Conservation (phyloP, 2,888 invertebrate species). For the Drosophila nr. perissopoda region DNA sequence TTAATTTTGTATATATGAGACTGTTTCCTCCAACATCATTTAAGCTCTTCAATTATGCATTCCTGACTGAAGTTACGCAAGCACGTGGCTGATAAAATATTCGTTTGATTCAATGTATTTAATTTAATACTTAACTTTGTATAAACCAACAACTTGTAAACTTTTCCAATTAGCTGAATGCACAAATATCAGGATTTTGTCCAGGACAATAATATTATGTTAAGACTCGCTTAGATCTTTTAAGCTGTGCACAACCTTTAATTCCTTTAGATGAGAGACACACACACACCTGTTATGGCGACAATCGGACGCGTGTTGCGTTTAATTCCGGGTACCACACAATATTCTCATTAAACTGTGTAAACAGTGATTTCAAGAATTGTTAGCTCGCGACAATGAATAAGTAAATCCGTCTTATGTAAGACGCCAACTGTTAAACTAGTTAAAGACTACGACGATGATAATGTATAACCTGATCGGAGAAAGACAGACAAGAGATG, state of each 20-base stretch:
- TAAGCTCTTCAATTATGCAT: background rate
- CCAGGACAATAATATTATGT: background rate
- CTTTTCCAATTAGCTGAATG: background rate
- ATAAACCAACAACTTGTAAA: background rate
- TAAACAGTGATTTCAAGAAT: conserved; percentile 32
- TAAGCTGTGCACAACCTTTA: conserved; percentile 1
- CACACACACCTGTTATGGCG: background rate
- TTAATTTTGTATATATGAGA: conserved; percentile 7
- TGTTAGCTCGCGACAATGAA: conserved; percentile 17
- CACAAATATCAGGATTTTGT: background rate
- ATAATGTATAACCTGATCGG: conserved; percentile 19
- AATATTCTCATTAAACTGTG: conserved; percentile 16
- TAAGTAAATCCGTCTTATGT: conserved; percentile 18
- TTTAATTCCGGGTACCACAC: conserved; percentile 15
- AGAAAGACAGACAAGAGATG: conserved; percentile 12
- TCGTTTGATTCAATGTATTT: background rate
- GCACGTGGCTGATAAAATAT: background rate
- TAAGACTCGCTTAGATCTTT: background rate
- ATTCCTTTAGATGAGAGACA: background rate
- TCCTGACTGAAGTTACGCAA: background rate
- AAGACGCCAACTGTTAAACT: conserved; percentile 8
- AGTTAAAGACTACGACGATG: background rate
- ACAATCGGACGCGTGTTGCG: background rate
- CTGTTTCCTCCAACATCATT: background rate
- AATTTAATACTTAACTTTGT: background rate